These are phyloP conservation scores for Camponotus vicinus DNA, from an alignment of 1,140 invertebrate genomes.

Conservation along the genomic window DNA sequence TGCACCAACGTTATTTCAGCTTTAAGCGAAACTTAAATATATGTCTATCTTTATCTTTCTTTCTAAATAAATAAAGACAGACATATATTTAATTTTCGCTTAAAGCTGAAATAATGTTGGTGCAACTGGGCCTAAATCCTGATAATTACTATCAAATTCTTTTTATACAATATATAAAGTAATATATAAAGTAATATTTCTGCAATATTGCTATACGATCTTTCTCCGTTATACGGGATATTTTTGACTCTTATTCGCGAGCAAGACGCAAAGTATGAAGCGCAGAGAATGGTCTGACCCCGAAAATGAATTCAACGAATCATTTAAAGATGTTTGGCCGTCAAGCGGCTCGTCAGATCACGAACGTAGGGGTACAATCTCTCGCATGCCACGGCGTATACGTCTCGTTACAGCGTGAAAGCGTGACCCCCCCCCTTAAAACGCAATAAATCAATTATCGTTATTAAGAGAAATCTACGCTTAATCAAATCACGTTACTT, in stretches of 20 bases:
- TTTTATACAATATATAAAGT: too few species aligned
- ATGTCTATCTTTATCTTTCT: too few species aligned
- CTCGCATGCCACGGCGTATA: constrained; percentile 72
- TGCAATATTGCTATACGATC: not conserved
- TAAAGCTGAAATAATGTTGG: too few species aligned
- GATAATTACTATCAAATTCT: too few species aligned
- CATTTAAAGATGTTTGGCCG: not conserved
- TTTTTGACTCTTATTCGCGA: not conserved
- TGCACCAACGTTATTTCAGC: too few species aligned
- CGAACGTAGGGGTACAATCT: constrained; percentile 26
- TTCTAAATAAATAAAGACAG: too few species aligned
- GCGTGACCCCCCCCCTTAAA: constrained; percentile 67
- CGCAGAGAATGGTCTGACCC: not conserved
- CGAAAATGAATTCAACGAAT: not conserved
- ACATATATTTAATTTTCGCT: too few species aligned
- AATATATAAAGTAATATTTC: not conserved
- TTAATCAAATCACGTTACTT: constrained; percentile 82
- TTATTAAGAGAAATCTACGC: constrained; percentile 82
- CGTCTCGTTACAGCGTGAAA: constrained; percentile 59
- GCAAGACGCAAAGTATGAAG: not conserved
- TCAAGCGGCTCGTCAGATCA: not conserved
- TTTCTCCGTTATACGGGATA: not conserved
- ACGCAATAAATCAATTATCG: constrained; percentile 82
- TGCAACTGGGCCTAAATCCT: too few species aligned
- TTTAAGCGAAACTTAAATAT: too few species aligned